phyloP scores from a whole-genome alignment of 2,888 invertebrate genomes.

The Celastrina argiolus region DNA sequence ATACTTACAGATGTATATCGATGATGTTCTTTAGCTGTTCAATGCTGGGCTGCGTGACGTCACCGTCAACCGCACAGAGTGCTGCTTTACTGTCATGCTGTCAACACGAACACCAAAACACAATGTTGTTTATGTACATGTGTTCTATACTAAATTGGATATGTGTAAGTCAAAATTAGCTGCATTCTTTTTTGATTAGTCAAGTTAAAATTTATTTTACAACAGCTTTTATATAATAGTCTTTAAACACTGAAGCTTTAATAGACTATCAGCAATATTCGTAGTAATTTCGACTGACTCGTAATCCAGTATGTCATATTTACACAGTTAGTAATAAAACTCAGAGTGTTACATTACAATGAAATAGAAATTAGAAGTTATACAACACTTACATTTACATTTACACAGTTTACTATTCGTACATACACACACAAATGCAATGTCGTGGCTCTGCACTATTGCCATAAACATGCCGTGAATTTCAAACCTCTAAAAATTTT shows the following conservation, averaged over 20 bases:
- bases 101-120: conserved; percentile 59
- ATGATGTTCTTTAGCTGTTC: conserved; percentile 56
- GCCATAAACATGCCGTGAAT: not conserved
- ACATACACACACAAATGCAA: not conserved
- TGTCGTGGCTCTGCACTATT: not conserved
- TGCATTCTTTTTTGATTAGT: too few relatives aligned
- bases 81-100: conserved; percentile 62
- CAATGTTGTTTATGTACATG: conserved; percentile 42
- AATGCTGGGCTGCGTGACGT: conserved; percentile 45
- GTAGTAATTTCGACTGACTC: not conserved
- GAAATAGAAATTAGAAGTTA: not conserved
- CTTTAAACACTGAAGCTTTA: not conserved
- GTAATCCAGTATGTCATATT: not conserved
- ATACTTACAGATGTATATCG: conserved; percentile 48
- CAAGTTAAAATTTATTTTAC: too few relatives aligned
- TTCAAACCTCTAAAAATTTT: not conserved
- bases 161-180: not conserved
- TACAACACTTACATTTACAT: not conserved
- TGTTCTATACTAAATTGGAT: conserved; percentile 38
- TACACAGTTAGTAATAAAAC: conserved; percentile 1
- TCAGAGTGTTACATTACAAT: not conserved
- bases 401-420: not conserved
- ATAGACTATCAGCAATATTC: not conserved
- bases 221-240: too few relatives aligned
- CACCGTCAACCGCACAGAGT: conserved; percentile 42